phyloP scores from a whole-genome alignment of 2,797 vertebrate species.

The Macropus fuliginosus region DNA sequence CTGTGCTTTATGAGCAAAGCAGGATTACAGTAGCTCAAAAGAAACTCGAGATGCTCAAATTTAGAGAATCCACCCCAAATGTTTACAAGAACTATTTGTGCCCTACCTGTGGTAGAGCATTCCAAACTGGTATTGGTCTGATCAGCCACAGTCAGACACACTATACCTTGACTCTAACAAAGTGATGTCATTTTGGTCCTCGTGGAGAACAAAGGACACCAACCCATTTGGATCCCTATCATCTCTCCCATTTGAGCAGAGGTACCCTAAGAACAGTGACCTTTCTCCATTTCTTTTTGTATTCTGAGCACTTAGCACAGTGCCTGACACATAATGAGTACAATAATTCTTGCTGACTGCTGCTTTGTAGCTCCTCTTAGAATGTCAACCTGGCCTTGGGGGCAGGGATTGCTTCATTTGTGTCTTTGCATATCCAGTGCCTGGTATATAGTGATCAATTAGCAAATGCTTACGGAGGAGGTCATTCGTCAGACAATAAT shows the following conservation, averaged over 20 bases:
- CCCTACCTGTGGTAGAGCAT: not conserved
- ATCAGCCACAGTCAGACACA: not conserved
- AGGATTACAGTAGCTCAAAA: not conserved
- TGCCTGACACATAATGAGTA: not conserved
- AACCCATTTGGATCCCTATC: not conserved
- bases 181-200: not conserved
- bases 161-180: not conserved
- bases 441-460: not conserved
- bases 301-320: not conserved
- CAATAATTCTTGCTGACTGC: not conserved
- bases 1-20: not conserved
- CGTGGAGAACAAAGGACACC: not conserved
- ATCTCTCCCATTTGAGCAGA: not conserved
- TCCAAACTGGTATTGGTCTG: not conserved
- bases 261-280: accelerated
- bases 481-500: not conserved
- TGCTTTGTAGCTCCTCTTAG: not conserved
- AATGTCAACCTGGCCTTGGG: not conserved
- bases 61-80: not conserved
- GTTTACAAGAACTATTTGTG: not conserved
- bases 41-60: not conserved
- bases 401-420: not conserved
- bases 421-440: not conserved
- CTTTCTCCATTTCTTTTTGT: not conserved
- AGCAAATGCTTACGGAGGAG: not conserved